Evolutionary conservation across 1,140 invertebrate species (phyloP), one percentile per base, ranked within the genome.

Genomic region (Bombus breviceps): DNA sequence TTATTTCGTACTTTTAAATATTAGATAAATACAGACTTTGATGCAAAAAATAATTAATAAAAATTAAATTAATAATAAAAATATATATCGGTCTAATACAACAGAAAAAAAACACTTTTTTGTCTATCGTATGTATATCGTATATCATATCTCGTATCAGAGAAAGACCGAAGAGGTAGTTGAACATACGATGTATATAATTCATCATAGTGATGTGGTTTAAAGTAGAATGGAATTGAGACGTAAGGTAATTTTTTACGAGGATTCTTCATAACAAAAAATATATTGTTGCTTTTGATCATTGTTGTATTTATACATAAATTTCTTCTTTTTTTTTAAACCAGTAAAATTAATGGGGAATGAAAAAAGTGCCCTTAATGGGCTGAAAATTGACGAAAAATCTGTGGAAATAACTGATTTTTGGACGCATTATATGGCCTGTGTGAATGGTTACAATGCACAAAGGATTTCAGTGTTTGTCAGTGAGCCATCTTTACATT

Each of bases 361-460:
- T 94, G 97, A 97, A 88, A 96, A 96, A 89, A 98, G 97, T 88
- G 96, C 97, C 86, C 94, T 97, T 74, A 96, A 96, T 88, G 97
- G 97, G 18, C 94, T 98, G 62, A 96, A 97, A 93, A 96, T 98
- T 81, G 97, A 97, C 77, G 96, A 97, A 89, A 97, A 97, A 93
- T 96, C 97, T 22, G 95, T 97, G 2, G 97, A 98, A 94, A 96
- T 96, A 8, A 97, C 97, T 43, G 97, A 98, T 91, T 97, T 97
- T 93, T 98, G 97, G 97, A 95, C 96, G 34, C 97, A 97, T 87
- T 97, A 97, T 94, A 96, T 96, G 86, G 97, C 97, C 0, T 96
- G 94, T 69, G 95, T 97, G 28, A 95, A 95, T 57, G 95, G 92
- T 10, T 96, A 92, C 91, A 96, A 93, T 95, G 94, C 91, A 89